Conservation (phyloP, 2,113 vertebrate species). For the Kryptolebias marmoratus region DNA sequence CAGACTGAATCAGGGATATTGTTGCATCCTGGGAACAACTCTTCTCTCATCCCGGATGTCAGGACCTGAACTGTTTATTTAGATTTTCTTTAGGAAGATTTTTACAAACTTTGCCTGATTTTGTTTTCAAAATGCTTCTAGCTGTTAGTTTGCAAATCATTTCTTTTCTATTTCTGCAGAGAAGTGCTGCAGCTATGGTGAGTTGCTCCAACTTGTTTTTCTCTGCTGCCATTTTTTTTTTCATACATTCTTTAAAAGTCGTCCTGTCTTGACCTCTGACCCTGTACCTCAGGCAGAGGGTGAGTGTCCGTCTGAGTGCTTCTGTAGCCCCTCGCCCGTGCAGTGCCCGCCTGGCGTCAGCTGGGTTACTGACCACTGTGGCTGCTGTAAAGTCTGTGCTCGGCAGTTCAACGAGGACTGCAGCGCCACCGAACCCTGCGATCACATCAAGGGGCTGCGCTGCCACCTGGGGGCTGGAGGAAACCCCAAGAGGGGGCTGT, state of each 20-base stretch:
- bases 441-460: constrained; percentile 83
- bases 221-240: background rate
- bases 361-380: constrained; percentile 75
- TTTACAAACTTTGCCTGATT: background rate
- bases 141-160: constrained; percentile 32
- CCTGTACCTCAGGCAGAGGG: constrained; percentile 47
- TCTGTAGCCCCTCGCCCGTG: constrained; percentile 58
- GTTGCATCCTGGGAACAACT: too few species aligned
- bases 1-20: too few species aligned
- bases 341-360: constrained; percentile 75
- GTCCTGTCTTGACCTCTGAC: constrained; percentile 31
- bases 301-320: constrained; percentile 67
- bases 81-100: background rate
- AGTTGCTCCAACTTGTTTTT: constrained; percentile 32
- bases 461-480: constrained; percentile 79
- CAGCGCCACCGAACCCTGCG: constrained; percentile 72
- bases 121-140: constrained; percentile 49
- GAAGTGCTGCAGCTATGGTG: constrained; percentile 54
- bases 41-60: background rate
- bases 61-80: background rate
- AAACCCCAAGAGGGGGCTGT: constrained; percentile 73
- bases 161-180: constrained; percentile 44
- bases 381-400: constrained; percentile 82
- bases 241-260: background rate
- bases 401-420: constrained; percentile 83